Evolutionary conservation across 1,140 invertebrate species (phyloP).

Genomic region (Bemisia tabaci): DNA sequence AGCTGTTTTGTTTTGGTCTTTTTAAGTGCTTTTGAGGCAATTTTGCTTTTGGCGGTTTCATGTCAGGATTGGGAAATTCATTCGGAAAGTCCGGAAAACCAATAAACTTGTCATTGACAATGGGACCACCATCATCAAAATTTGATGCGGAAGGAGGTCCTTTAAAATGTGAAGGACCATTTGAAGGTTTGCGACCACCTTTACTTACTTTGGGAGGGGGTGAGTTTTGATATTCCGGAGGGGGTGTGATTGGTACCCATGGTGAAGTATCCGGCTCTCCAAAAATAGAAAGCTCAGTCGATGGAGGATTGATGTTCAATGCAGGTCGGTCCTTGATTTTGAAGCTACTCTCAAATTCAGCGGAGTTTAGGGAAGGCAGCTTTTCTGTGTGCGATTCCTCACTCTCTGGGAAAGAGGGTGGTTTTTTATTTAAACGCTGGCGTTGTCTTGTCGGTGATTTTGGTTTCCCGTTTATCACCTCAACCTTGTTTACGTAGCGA

Average conservation of each 20-base stretch:
- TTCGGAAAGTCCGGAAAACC: not conserved
- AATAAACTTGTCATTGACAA: not conserved
- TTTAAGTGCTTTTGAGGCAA: not conserved
- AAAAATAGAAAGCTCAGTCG: not conserved
- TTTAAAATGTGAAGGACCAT: not conserved
- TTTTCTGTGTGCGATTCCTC: not conserved
- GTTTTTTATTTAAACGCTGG: not conserved
- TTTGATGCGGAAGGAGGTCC: not conserved
- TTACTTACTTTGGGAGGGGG: not conserved
- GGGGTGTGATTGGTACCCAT: conserved; percentile 13
- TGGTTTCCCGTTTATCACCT: not conserved
- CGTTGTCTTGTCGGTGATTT: not conserved
- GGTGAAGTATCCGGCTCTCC: conserved; percentile 13
- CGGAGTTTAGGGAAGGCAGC: not conserved
- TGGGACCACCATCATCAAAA: not conserved
- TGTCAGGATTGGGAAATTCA: not conserved
- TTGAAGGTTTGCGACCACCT: not conserved
- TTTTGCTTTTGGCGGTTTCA: not conserved
- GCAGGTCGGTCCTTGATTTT: not conserved
- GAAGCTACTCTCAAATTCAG: not conserved
- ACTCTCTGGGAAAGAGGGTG: not conserved
- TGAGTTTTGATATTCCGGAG: not conserved
- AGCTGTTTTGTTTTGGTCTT: not conserved
- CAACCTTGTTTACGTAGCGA: not conserved
- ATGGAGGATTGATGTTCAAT: not conserved